These are phyloP conservation scores for Clarias batrachus DNA, from an alignment of 2,113 vertebrate species.

Conservation along the genomic window DNA sequence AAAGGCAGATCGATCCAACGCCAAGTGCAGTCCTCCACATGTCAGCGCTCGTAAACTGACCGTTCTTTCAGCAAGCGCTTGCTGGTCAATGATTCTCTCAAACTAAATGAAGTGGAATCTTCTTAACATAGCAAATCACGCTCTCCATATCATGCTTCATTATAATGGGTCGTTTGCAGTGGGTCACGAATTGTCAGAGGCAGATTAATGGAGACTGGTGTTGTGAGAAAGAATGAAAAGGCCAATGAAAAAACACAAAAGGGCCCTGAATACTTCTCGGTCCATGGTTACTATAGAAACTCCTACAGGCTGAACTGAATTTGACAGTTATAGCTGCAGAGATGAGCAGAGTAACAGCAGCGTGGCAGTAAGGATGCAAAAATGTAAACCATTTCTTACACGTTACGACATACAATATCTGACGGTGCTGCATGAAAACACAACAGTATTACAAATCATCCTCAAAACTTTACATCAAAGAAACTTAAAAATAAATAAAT, in stretches of 20 bases:
- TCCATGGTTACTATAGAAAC: constrained; percentile 53
- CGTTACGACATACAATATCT: neutral
- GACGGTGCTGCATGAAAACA: neutral
- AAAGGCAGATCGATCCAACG: constrained; percentile 40
- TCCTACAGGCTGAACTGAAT: neutral
- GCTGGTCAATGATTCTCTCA: constrained; percentile 31
- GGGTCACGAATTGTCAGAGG: neutral
- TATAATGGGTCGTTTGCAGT: constrained; percentile 13
- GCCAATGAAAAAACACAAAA: constrained; percentile 6
- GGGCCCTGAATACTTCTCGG: neutral
- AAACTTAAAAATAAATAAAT: no score
- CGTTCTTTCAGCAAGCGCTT: neutral
- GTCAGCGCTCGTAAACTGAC: constrained; percentile 15
- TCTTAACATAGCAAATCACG: constrained; percentile 21
- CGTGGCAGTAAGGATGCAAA: neutral
- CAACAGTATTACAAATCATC: neutral
- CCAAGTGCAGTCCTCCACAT: constrained; percentile 9
- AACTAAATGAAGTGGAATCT: constrained; percentile 9
- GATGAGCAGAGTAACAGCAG: constrained; percentile 1
- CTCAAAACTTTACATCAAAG: neutral
- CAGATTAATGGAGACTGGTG: neutral
- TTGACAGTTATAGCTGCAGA: constrained; percentile 29
- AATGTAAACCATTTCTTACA: neutral
- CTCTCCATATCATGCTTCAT: neutral
- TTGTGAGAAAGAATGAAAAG: constrained; percentile 7